phyloP scores from a whole-genome alignment of 2,888 invertebrate genomes.

The Diplazon laetatorius region DNA sequence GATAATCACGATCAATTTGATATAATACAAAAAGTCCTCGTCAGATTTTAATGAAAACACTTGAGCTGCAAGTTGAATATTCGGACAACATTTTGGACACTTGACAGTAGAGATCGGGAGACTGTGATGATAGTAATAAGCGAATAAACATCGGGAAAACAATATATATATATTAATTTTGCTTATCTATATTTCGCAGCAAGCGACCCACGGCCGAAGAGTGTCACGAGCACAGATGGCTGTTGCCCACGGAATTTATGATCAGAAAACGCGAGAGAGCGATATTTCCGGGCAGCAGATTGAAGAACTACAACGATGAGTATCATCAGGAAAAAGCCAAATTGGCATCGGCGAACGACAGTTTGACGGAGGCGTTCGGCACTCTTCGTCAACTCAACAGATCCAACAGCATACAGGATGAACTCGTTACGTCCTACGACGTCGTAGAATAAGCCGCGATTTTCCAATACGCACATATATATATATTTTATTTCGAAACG shows the following conservation, averaged over 20 bases:
- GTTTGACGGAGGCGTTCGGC: conserved; percentile 84
- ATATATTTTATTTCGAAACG: conserved; percentile 68
- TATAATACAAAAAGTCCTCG: too few species aligned
- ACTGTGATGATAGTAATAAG: too few species aligned
- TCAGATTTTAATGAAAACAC: too few species aligned
- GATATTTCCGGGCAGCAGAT: conserved; percentile 91
- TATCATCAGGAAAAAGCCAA: conserved; percentile 89
- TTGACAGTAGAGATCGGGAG: too few species aligned
- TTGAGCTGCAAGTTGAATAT: too few species aligned
- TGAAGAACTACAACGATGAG: conserved; percentile 92
- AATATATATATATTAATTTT: too few species aligned
- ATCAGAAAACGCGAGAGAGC: conserved; percentile 95
- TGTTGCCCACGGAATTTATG: conserved; percentile 95
- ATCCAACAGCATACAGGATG: conserved; percentile 94
- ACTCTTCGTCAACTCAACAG: conserved; percentile 86
- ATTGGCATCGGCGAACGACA: conserved; percentile 85
- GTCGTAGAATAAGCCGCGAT: conserved; percentile 71
- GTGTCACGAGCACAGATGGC: conserved; percentile 98
- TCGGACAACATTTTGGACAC: too few species aligned
- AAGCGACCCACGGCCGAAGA: conserved; percentile 97
- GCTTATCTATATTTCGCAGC: conserved; percentile 82
- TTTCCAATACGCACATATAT: conserved; percentile 76
- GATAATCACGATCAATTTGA: too few species aligned
- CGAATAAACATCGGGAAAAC: too few species aligned
- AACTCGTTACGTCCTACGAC: conserved; percentile 86